Conservation (phyloP, 1,140 invertebrate genomes). For the Phenacoccus solenopsis region DNA sequence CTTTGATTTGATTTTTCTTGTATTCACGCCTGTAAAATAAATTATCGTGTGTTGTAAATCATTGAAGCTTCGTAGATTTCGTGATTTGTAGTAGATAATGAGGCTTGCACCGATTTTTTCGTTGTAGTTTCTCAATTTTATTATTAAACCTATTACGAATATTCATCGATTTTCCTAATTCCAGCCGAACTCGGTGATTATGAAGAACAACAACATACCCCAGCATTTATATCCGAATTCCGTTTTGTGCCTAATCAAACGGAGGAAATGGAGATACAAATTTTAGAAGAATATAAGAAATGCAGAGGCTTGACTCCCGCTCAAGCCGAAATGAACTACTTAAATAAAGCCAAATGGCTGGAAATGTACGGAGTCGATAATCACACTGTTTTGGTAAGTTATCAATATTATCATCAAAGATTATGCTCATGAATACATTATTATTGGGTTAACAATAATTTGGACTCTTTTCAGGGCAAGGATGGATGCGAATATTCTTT, state of each 20-base stretch:
- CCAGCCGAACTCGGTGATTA: conserved; percentile 94
- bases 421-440: not conserved
- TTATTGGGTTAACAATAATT: not conserved
- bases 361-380: conserved; percentile 96
- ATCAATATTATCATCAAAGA: not conserved
- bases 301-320: conserved; percentile 69
- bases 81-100: not conserved
- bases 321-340: conserved; percentile 80
- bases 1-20: not conserved
- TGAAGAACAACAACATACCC: conserved; percentile 76
- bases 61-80: not conserved
- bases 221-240: conserved; percentile 95
- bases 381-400: conserved; percentile 67
- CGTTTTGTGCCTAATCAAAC: conserved; percentile 87
- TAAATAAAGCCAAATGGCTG: conserved; percentile 89
- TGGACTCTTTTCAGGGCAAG: conserved; percentile 54
- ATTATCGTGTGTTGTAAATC: not conserved
- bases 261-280: conserved; percentile 82
- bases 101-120: not conserved
- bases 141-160: not conserved
- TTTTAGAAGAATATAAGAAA: conserved; percentile 79
- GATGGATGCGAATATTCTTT: conserved; percentile 91
- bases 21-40: not conserved
- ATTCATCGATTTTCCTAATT: conserved; percentile 28
- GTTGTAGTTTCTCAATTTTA: not conserved